A percentile compares a stretch with the other conserved stretches of the same genome.
phyloP scores from a whole-genome alignment of 2,888 invertebrate species.

The Caenorhabditis sp. region DNA sequence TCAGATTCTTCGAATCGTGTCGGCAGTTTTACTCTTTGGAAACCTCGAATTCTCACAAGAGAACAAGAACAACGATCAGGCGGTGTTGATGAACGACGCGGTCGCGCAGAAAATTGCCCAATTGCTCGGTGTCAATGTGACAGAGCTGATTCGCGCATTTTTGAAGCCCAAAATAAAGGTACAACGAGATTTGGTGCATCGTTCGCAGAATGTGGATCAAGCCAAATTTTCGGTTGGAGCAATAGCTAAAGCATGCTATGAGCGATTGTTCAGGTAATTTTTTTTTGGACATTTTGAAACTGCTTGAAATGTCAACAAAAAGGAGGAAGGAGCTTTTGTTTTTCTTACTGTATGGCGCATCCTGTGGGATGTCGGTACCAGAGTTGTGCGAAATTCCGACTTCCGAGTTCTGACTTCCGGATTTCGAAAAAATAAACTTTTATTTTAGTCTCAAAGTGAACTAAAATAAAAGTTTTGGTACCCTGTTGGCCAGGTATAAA shows the following conservation, averaged over 20 bases:
- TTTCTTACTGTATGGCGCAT: too few species aligned
- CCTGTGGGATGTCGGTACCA: too few species aligned
- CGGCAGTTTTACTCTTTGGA: constrained; percentile 92
- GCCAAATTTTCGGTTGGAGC: constrained; percentile 97
- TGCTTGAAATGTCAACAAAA: too few species aligned
- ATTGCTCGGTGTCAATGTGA: constrained; percentile 86
- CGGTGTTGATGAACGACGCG: constrained; percentile 95
- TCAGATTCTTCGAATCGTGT: constrained; percentile 90
- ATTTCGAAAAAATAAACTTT: background rate
- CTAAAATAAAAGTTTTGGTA: too few species aligned
- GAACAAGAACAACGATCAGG: constrained; percentile 91
- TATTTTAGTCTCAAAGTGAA: background rate
- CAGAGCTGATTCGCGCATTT: constrained; percentile 97
- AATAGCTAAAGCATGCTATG: constrained; percentile 96
- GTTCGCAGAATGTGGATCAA: constrained; percentile 97
- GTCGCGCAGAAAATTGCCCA: constrained; percentile 90
- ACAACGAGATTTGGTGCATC: constrained; percentile 94
- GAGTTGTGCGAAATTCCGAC: too few species aligned
- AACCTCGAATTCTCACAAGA: constrained; percentile 99
- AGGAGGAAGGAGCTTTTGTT: too few species aligned
- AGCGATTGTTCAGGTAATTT: constrained; percentile 85
- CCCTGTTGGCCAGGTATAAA: too few species aligned
- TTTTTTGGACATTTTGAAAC: too few species aligned
- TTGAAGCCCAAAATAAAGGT: constrained; percentile 93
- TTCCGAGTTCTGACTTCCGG: too few species aligned